Evolutionary conservation across 2,797 vertebrate genomes (phyloP), one percentile per base, ranked within the genome.

Genomic region (Sylvilagus floridanus): DNA sequence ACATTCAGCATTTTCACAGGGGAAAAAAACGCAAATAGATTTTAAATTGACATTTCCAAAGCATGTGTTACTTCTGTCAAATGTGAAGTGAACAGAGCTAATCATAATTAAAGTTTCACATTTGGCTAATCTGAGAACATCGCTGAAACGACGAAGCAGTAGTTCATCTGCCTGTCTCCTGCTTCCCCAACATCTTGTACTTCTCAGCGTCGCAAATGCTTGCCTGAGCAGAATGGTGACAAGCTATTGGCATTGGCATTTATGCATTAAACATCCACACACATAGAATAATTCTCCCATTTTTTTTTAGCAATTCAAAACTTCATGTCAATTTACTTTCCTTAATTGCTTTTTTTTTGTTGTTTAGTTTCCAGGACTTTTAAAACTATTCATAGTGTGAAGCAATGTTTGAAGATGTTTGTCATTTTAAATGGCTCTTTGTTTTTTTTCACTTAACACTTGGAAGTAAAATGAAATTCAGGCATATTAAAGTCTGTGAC

Each of bases 271-370:
- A 96, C 75, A 91, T 97, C 91, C 96, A 94, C 91, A 96, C 92
- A 97, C 76, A 96, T 89, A 86, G 96, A 96, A 96, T 93, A 97
- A 95, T 94, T 87, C 86, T 95, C 77, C 85, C 96, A 94, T 95
- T 87, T 94, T 96, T 91, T 89, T 95, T 97, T 79, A 96, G 92
- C 96, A 85, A 97, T 96, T 94, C 94, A 96, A 93, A 68, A 60
- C 71, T 95, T 95, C 96, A 77, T 90, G 94, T 96, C 95, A 97
- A 96, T 97, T 98, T 98, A 87, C 95, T 97, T 96, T 95, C 93
- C 95, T 97, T 98, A 97, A 98, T 97, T 97, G 90, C 95, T 97
- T 97, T 96, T 47, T 47, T 47, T 42, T 47, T 98, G 54, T 95
- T 97, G 88, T 97, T 98, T 97, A 92, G 85, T 96, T 97, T 95